These are phyloP conservation scores for Sipha flava DNA, from an alignment of 1,140 invertebrate genomes.

Conservation along the genomic window DNA sequence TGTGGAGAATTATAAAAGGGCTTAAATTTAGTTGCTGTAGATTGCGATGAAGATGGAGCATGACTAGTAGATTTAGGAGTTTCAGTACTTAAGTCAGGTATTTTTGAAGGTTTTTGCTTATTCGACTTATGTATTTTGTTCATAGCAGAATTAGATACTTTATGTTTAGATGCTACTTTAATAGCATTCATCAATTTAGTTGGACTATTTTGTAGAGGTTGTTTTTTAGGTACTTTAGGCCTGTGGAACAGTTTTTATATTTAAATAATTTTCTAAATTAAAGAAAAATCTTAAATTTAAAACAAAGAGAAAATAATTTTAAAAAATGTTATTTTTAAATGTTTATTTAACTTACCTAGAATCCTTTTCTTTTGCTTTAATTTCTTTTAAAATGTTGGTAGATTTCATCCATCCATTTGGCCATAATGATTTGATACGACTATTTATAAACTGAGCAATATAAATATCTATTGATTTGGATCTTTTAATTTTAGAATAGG, in stretches of 20 bases:
- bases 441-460: slow-evolving; percentile 47
- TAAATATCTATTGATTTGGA: slow-evolving; percentile 47
- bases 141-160: slow-evolving; percentile 23
- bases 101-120: slow-evolving; percentile 10
- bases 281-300: no score
- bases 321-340: no score
- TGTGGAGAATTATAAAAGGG: neutral
- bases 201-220: slow-evolving; percentile 17
- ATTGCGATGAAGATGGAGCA: neutral
- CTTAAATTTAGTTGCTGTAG: neutral
- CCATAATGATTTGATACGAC: slow-evolving; percentile 48
- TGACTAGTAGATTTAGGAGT: neutral
- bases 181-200: slow-evolving; percentile 9
- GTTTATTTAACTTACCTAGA: no score
- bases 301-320: no score
- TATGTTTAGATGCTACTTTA: slow-evolving; percentile 23
- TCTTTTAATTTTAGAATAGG: slow-evolving; percentile 40
- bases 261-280: neutral
- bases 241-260: neutral
- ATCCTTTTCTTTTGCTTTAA: slow-evolving; percentile 18
- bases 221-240: slow-evolving; percentile 2
- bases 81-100: neutral
- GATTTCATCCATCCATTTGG: slow-evolving; percentile 50
- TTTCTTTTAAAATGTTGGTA: slow-evolving; percentile 34
- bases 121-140: neutral